Evolutionary conservation across 2,113 vertebrate genomes (phyloP), one percentile per base, ranked within the genome.

Genomic region (Lamprologus tigripictilis): DNA sequence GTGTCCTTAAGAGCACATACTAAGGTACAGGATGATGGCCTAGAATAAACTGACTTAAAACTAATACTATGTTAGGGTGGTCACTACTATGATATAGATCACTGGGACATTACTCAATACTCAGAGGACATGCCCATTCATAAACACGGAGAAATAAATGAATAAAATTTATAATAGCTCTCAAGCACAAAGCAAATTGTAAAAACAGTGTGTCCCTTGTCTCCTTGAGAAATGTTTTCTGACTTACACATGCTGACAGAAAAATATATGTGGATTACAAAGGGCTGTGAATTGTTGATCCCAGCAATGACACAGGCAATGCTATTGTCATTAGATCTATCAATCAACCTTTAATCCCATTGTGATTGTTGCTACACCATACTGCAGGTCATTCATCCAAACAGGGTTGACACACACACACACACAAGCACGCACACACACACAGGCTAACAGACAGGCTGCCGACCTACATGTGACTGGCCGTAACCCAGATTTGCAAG

Each of bases 391-490:
- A 87, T 92, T 92, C 82, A 82, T 89, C 88, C 92, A 85, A 92
- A 92, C 85, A 84, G 80, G 94, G 90, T 51, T 85, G 21, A 90
- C 91, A 90, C 26, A 21, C 40, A 87, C 89, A 71, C 85, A 6
- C 28, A 3, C 55, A 2, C 23, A 8, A 7, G 1, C 13, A 5
- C 55, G 5, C 23, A 17, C 57, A 3, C 14, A 82, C 91, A 88
- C 23, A 9, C 42, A 82, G 9, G 61, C 90, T 88, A 80, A 87
- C 40, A 87, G 81, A 91, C 93, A 88, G 88, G 92, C 92, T 93
- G 92, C 84, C 94, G 95, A 96, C 96, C 96, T 97, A 96, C 92
- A 96, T 96, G 95, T 91, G 91, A 95, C 92, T 96, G 94, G 92
- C 91, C 80, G 8, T 88, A 94, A 89, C 93, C 95, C 94, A 95